Conservation (phyloP, 2,797 vertebrate species). For the Pampus argenteus region DNA sequence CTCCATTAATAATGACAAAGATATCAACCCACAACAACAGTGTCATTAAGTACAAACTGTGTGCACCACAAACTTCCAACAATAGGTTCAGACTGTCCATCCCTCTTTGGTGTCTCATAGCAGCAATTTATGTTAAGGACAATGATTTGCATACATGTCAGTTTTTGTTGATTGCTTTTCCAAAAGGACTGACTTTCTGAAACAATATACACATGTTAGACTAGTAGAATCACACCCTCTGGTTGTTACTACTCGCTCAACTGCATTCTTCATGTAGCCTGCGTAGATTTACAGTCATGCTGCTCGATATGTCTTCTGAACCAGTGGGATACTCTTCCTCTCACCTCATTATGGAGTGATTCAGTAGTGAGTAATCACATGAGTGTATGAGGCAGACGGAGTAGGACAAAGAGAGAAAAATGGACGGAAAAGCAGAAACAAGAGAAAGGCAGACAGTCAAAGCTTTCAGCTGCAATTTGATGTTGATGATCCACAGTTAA, state of each 20-base stretch:
- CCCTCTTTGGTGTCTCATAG: background rate
- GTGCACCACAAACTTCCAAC: slow-evolving; percentile 4
- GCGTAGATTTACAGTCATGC: background rate
- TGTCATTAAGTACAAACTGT: background rate
- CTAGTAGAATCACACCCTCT: background rate
- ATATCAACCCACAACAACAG: background rate
- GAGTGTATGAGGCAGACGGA: slow-evolving; percentile 22
- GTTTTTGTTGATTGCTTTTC: background rate
- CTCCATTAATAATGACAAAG: background rate
- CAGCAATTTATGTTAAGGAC: background rate
- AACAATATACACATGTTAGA: too few relatives aligned
- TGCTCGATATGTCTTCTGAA: background rate
- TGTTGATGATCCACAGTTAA: slow-evolving; percentile 2
- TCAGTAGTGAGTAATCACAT: slow-evolving; percentile 44
- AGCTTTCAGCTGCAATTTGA: slow-evolving; percentile 8
- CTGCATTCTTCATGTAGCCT: background rate
- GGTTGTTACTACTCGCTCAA: background rate
- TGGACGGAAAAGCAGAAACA: slow-evolving; percentile 6
- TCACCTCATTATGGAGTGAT: slow-evolving; percentile 45
- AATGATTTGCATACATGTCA: background rate
- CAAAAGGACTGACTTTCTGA: background rate
- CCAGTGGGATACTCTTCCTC: slow-evolving; percentile 11
- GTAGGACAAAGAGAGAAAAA: background rate
- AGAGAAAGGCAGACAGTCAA: background rate
- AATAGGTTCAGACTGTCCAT: background rate